Evolutionary conservation across 2,113 vertebrate genomes (phyloP).

Genomic region (Chrysemys picta): DNA sequence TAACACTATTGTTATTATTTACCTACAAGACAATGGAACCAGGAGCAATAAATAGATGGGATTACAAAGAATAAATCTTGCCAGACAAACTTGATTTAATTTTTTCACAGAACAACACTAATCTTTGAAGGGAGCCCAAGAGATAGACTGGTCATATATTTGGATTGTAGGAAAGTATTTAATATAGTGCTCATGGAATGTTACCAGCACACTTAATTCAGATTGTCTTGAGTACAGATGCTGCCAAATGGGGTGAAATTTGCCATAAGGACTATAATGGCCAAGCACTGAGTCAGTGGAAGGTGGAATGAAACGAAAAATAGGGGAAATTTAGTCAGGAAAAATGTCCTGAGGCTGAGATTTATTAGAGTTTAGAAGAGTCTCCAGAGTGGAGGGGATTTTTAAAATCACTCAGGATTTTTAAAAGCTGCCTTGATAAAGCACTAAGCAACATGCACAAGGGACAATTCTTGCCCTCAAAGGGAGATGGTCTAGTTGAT

Average conservation of each 20-base stretch:
- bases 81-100: fast-evolving
- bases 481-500: not conserved
- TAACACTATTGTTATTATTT: not conserved
- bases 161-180: not conserved
- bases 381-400: not conserved
- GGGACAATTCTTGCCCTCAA: not conserved
- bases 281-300: not conserved
- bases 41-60: no score
- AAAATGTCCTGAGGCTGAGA: not conserved
- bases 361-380: not conserved
- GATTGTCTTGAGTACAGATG: not conserved
- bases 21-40: not conserved
- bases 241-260: fast-evolving
- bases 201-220: not conserved
- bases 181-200: not conserved
- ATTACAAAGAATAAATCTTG: not conserved
- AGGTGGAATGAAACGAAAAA: not conserved
- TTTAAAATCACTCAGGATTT: not conserved
- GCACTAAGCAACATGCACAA: not conserved
- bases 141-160: not conserved
- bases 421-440: not conserved
- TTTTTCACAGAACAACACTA: not conserved
- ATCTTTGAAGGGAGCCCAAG: not conserved
- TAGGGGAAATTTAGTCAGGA: not conserved
- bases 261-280: not conserved